Base-by-base conservation (phyloP, 2,888 invertebrate genomes). In the Nemoura dubitans region DNA sequence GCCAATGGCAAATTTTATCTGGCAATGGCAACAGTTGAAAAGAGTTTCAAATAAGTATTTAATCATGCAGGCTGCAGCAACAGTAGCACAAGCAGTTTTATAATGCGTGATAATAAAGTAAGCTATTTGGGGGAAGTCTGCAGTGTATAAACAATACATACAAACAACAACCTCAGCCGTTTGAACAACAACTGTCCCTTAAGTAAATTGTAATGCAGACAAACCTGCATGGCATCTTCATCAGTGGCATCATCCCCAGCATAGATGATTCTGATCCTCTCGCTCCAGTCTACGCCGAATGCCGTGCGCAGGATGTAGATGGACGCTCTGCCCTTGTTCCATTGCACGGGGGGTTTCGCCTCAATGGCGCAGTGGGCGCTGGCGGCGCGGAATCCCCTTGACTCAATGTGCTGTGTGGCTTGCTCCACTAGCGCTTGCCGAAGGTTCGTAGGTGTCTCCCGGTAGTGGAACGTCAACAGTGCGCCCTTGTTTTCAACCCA, bases 401-500 rank as follows among this genome's bases (percentile, higher is more conserved):
- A 14, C 87, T 94, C 94, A 90, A 97, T 97, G 85, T 97, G 92
- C 77, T 92, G 92, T 89, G 94, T 93, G 0, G 97, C 97, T 89
- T 94, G 93, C n/a, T 94, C 94, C 0, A 96, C 94, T 91, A 97
- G 93, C 5, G 93, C 93, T 0, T 94, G 93, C 80, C 97, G 94
- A 88, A 95, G 92, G 85, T 95, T 93, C 85, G 93, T 90, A 14
- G 97, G 97, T 0, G 97, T 96, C 92, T 97, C 97, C 10, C 97
- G 94, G 92, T 95, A 97, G 91, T 97, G 97, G 93, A 97, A 97
- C 0, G 97, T 97, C 76, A 97, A 92, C 7, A 97, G 92, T 0
- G 97, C 96, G 0, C 97, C 97, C 91, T 97, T 97, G 92, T 97
- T 97, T 91, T 97, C 97, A 10, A 97, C 97, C 97, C 97, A 97